Base-by-base conservation (phyloP, 2,888 invertebrate genomes). In the Xestoiulus laeticollis region DNA sequence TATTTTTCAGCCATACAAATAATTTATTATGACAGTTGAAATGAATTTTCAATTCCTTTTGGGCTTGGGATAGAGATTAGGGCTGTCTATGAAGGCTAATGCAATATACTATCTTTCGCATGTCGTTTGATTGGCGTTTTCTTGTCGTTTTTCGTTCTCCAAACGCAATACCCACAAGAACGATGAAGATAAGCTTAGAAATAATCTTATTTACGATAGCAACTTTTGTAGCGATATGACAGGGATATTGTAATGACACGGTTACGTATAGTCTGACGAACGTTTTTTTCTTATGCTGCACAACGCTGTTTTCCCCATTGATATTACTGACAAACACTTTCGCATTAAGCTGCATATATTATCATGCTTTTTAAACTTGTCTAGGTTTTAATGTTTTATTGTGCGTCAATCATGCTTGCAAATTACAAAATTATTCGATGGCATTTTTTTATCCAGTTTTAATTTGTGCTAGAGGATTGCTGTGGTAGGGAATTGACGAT, bases 51-150 rank as follows among this genome's bases (percentile, higher is more conserved):
- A 68, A 68, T 68, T 68, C 12, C 68, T 12, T 68, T 68, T 68
- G 68, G 68, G 68, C 26, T 68, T n/a, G 68, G 68, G 26, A 26
- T 68, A 68, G 68, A 68, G 68, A 68, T 68, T 68, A 68, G 68
- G 68, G 26, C 68, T 68, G 68, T 68, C 68, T 68, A 12, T 26
- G 59, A 68, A 26, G 68, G 68, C 68, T 68, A 68, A 68, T 68
- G 68, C 68, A 68, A 68, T 68, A 68, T 26, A n/a, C n/a, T n/a
- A 68, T 22, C 68, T 68, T 68, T 68, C 68, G 26, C 68, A n/a
- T 68, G 68, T 68, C 68, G 68, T 68, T 68, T 68, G 68, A 68
- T 68, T 68, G 68, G 68, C 68, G 68, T 68, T 68, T 68, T 68
- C 68, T 68, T 68, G 68, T 68, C 68, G 68, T 19, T 68, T 68